Evolutionary conservation across 2,113 vertebrate genomes (phyloP).

Genomic region (Saguinus midas): DNA sequence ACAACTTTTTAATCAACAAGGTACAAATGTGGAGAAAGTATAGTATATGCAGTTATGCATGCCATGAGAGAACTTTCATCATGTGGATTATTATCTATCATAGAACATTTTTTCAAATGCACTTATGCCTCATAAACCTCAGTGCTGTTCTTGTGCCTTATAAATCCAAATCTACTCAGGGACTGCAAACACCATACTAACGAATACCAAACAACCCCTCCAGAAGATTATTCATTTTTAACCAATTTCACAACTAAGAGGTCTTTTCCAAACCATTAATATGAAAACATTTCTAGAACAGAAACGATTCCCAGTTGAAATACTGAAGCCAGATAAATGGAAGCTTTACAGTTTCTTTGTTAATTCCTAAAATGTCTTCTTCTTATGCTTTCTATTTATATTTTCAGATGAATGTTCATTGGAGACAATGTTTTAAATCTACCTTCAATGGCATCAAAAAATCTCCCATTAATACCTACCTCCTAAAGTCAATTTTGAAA

Average conservation of each 20-base stretch:
- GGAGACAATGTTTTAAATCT: not conserved
- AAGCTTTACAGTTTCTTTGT: not conserved
- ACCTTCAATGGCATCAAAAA: not conserved
- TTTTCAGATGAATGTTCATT: not conserved
- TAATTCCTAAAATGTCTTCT: conserved; percentile 23
- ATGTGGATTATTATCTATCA: not conserved
- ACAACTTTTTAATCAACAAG: not conserved
- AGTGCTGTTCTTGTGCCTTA: not conserved
- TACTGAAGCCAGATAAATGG: conserved; percentile 38
- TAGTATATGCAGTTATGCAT: not conserved
- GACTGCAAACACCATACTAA: not conserved
- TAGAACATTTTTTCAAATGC: conserved; percentile 15
- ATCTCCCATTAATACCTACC: not conserved
- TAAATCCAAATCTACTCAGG: not conserved
- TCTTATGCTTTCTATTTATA: conserved; percentile 22
- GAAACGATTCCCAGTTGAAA: conserved; percentile 6
- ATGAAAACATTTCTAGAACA: conserved; percentile 28
- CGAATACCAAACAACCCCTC: not conserved
- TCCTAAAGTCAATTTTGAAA: conserved; percentile 14
- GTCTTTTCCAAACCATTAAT: conserved; percentile 8
- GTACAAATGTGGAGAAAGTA: not conserved
- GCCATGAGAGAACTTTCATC: not conserved
- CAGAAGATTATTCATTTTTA: not conserved
- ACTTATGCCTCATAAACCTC: not conserved
- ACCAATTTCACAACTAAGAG: not conserved